These are phyloP conservation scores for Benthosema pterotum DNA, from an alignment of 2,797 vertebrate species.

Conservation along the genomic window DNA sequence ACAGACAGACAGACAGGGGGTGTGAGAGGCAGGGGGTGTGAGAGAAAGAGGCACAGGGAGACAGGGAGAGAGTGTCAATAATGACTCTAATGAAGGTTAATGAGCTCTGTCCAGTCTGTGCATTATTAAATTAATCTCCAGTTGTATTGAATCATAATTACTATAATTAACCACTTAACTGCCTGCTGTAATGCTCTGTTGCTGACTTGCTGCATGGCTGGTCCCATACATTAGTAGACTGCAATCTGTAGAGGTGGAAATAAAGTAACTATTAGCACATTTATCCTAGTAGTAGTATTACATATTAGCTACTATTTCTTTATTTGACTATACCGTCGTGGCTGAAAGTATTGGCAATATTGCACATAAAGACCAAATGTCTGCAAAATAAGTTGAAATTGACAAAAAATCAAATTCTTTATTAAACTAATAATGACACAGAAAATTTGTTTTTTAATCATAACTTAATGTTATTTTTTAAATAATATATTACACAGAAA, in stretches of 20 bases:
- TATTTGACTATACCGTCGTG: too few species aligned
- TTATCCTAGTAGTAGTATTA: too few species aligned
- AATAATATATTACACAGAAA: too few species aligned
- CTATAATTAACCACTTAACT: slow-evolving; percentile 88
- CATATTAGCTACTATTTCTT: too few species aligned
- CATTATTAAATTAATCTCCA: slow-evolving; percentile 96
- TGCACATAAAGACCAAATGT: too few species aligned
- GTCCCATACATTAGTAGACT: neutral
- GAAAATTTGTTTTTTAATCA: too few species aligned
- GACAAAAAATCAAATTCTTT: too few species aligned
- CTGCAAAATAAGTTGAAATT: too few species aligned
- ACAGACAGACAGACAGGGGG: neutral
- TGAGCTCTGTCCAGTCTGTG: slow-evolving; percentile 85
- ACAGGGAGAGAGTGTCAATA: slow-evolving; percentile 61
- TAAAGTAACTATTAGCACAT: neutral
- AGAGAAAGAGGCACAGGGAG: neutral
- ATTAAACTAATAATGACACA: too few species aligned
- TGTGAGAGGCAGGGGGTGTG: neutral
- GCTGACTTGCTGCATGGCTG: too few species aligned
- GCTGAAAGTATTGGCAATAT: too few species aligned
- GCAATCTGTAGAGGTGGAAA: neutral
- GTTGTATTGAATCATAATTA: slow-evolving; percentile 93
- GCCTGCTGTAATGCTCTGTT: slow-evolving; percentile 46
- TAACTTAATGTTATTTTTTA: too few species aligned
- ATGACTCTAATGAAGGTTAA: slow-evolving; percentile 96